phyloP scores from a whole-genome alignment of 2,113 vertebrate genomes.

The Neodon shergylaensis region DNA sequence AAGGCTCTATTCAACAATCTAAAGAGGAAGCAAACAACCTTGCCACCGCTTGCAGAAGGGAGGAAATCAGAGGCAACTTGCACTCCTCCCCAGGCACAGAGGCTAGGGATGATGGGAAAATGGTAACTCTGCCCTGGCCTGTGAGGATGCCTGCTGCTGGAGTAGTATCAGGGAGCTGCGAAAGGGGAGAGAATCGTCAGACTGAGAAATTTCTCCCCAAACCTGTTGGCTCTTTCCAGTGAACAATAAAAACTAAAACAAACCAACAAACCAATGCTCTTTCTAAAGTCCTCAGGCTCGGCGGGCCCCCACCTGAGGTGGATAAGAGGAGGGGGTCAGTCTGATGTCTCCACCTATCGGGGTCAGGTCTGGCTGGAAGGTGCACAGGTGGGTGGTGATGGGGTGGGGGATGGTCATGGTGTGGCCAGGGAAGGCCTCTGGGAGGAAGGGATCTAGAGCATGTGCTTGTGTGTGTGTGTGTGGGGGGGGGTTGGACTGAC shows the following conservation, averaged over 20 bases:
- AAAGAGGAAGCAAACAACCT: not conserved
- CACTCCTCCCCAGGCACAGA: not conserved
- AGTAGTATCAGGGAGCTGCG: not conserved
- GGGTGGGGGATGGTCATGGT: not conserved
- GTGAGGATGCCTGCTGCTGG: not conserved
- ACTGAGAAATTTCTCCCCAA: not conserved
- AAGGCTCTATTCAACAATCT: constrained; percentile 23
- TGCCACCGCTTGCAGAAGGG: not conserved
- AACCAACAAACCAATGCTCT: not conserved
- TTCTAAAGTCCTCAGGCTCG: not conserved
- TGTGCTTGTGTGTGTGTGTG: not conserved
- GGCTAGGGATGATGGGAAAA: not conserved
- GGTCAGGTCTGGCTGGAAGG: too few species aligned
- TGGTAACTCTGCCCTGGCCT: not conserved
- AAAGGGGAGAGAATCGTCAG: not conserved
- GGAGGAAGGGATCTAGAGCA: not conserved
- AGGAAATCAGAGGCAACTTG: not conserved
- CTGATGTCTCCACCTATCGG: not conserved
- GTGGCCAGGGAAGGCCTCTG: not conserved
- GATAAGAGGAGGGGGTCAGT: not conserved
- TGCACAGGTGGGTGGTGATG: not conserved
- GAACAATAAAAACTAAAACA: not conserved
- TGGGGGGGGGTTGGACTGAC: not conserved
- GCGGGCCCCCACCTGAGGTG: not conserved
- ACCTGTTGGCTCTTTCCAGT: not conserved